These are phyloP conservation scores for Brachionichthys hirsutus DNA, from an alignment of 2,113 vertebrate genomes.

Conservation along the genomic window DNA sequence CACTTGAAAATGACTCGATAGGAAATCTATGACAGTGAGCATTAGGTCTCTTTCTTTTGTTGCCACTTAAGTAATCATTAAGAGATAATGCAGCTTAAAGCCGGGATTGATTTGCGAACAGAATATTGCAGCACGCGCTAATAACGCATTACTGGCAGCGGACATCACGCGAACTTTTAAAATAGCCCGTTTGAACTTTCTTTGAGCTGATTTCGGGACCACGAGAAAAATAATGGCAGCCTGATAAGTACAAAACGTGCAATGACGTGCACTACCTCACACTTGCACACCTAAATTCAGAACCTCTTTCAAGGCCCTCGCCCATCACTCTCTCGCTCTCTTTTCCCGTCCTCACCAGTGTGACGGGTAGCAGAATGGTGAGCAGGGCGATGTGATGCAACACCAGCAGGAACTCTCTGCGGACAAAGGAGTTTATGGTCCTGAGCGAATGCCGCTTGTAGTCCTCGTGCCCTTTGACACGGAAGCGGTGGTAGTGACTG, in stretches of 20 bases:
- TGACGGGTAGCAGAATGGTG: slow-evolving; percentile 86
- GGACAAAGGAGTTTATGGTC: slow-evolving; percentile 83
- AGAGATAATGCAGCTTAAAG: slow-evolving; percentile 48
- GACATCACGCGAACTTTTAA: slow-evolving; percentile 3
- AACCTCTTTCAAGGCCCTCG: slow-evolving; percentile 4
- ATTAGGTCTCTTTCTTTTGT: slow-evolving; percentile 11
- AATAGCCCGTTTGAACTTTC: neutral
- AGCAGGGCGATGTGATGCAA: slow-evolving; percentile 91
- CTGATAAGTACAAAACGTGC: too few relatives aligned
- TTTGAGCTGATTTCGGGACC: neutral
- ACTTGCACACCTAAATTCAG: too few relatives aligned
- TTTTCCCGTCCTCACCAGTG: slow-evolving; percentile 80
- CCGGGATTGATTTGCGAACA: slow-evolving; percentile 43
- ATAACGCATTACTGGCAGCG: slow-evolving; percentile 47
- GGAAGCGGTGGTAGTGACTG: slow-evolving; percentile 89
- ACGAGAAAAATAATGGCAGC: neutral
- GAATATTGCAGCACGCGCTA: slow-evolving; percentile 27
- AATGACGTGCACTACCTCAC: too few relatives aligned
- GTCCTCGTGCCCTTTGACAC: slow-evolving; percentile 75
- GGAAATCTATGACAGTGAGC: slow-evolving; percentile 11
- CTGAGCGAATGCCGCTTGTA: slow-evolving; percentile 78
- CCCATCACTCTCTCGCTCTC: neutral
- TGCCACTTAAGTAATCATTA: slow-evolving; percentile 48
- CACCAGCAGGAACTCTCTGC: slow-evolving; percentile 89
- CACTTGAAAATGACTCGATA: slow-evolving; percentile 1